Evolutionary conservation across 2,797 vertebrate genomes (phyloP).

Genomic region (Gadopsis bispinosus): DNA sequence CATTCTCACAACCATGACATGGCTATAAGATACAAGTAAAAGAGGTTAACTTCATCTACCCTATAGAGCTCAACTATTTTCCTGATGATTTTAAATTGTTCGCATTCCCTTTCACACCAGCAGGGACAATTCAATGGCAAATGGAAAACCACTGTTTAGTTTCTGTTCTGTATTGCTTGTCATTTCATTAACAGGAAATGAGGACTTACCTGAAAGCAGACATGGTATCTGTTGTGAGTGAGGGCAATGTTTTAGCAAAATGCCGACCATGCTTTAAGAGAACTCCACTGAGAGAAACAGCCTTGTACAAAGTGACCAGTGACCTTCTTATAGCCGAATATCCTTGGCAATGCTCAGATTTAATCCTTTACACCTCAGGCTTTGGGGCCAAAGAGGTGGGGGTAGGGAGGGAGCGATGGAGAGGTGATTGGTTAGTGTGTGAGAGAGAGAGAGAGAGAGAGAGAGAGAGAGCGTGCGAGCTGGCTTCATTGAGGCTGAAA

Average conservation of each 20-base stretch:
- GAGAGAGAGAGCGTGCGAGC: not conserved
- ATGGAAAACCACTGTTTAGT: constrained; percentile 12
- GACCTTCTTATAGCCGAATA: constrained; percentile 71
- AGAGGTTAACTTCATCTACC: constrained; percentile 20
- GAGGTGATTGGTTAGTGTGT: constrained; percentile 19
- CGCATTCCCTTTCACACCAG: constrained; percentile 2
- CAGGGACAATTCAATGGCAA: not conserved
- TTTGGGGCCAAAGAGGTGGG: constrained; percentile 35
- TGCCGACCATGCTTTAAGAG: constrained; percentile 27
- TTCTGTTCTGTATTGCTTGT: not conserved
- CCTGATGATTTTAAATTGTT: constrained; percentile 9
- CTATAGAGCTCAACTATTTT: constrained; percentile 1
- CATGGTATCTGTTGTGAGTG: constrained; percentile 18
- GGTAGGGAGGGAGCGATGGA: constrained; percentile 31
- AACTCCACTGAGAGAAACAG: constrained; percentile 57
- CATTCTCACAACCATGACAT: constrained; percentile 22
- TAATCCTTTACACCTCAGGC: constrained; percentile 70
- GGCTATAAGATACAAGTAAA: constrained; percentile 5
- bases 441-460: not conserved
- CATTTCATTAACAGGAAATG: constrained; percentile 32
- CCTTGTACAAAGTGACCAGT: constrained; percentile 61
- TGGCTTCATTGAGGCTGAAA: constrained; percentile 41
- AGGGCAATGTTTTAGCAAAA: constrained; percentile 23
- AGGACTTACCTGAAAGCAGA: constrained; percentile 39
- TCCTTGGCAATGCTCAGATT: constrained; percentile 70